Percentiles rank a stretch among this genome's conserved stretches.
Conservation (phyloP, 2,797 vertebrate species). For the Syndactyla subalaris region DNA sequence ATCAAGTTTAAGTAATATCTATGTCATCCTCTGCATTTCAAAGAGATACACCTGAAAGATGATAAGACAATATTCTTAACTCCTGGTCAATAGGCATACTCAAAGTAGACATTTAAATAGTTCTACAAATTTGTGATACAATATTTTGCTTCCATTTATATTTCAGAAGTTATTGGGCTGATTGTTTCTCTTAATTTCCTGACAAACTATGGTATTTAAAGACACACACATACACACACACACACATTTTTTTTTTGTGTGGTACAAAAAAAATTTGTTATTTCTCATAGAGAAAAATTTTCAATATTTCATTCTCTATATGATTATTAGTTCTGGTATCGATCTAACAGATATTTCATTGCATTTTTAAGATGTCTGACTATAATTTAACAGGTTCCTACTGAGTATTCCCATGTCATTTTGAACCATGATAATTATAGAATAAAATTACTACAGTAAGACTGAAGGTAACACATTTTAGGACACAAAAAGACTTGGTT, state of each 20-base stretch:
- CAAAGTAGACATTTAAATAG: not conserved
- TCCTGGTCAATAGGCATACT: not conserved
- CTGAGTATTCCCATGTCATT: not conserved
- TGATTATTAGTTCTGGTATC: not conserved
- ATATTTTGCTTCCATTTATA: not conserved
- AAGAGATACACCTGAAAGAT: not conserved
- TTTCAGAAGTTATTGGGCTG: not conserved
- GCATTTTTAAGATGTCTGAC: not conserved
- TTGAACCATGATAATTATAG: not conserved
- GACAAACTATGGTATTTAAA: not conserved
- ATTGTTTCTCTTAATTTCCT: not conserved
- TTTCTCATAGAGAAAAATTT: not conserved
- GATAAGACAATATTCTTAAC: not conserved
- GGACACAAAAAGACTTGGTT: not conserved
- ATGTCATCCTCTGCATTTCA: not conserved
- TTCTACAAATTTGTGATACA: not conserved
- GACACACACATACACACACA: not conserved
- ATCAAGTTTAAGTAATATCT: not conserved
- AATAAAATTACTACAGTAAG: not conserved
- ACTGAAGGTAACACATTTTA: not conserved
- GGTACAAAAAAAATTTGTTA: not conserved
- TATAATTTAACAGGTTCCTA: not conserved
- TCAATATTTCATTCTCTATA: not conserved
- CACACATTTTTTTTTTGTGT: not conserved
- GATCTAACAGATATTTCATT: not conserved